phyloP scores from a whole-genome alignment of 2,797 vertebrate species.

The Pseudomugil gertrudae region DNA sequence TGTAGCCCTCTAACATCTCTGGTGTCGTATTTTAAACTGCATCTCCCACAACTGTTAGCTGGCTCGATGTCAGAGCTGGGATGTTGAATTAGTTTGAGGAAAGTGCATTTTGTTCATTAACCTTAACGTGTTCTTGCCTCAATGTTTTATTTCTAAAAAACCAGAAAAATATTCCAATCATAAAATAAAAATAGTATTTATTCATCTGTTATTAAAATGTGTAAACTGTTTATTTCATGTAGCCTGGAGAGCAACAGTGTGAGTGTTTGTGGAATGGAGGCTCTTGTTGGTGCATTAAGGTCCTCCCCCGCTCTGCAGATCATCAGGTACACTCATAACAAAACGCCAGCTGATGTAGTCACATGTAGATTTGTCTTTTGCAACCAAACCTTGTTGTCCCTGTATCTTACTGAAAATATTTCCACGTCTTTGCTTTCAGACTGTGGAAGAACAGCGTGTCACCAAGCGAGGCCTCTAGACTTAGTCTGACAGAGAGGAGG shows the following conservation, averaged over 20 bases:
- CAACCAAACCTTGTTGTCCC: no score
- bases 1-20: no score
- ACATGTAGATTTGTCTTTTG: background rate
- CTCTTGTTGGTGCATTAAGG: slow-evolving; percentile 75
- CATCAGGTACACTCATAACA: slow-evolving; percentile 81
- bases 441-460: slow-evolving; percentile 87
- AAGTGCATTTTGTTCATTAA: no score
- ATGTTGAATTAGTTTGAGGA: no score
- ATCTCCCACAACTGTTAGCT: no score
- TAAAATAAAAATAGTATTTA: no score
- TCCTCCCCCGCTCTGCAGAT: slow-evolving; percentile 78
- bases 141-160: background rate
- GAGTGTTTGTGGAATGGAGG: slow-evolving; percentile 76
- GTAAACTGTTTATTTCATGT: slow-evolving; percentile 26
- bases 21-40: no score
- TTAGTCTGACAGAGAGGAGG: slow-evolving; percentile 81
- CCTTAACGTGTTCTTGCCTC: background rate
- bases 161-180: no score
- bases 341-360: background rate
- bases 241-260: slow-evolving; percentile 90
- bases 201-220: background rate
- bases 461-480: slow-evolving; percentile 32
- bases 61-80: no score
- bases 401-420: background rate
- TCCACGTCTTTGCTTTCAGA: slow-evolving; percentile 64